Percentiles rank a stretch among this genome's conserved stretches.
phyloP scores from a whole-genome alignment of 2,797 vertebrate genomes.

The Malacoctenus gilli region DNA sequence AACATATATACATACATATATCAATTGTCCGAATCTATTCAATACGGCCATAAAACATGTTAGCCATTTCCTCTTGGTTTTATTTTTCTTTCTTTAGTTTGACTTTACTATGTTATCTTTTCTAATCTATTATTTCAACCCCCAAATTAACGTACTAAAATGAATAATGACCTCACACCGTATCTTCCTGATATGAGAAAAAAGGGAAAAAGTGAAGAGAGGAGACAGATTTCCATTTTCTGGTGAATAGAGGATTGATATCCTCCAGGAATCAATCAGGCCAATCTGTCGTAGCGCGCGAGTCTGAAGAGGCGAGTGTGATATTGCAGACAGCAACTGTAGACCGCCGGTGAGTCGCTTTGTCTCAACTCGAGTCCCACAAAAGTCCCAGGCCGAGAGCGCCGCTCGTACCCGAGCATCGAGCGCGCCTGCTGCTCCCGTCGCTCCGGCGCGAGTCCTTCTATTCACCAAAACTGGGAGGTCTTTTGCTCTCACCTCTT shows the following conservation, averaged over 20 bases:
- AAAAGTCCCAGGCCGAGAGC: slow-evolving; percentile 22
- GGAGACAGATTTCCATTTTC: slow-evolving; percentile 59
- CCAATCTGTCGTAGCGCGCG: slow-evolving; percentile 31
- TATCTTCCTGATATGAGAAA: slow-evolving; percentile 47
- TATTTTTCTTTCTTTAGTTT: slow-evolving; percentile 36
- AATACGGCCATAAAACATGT: slow-evolving; percentile 71
- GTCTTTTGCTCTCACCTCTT: slow-evolving; percentile 44
- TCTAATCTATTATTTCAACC: slow-evolving; percentile 44
- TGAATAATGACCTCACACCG: slow-evolving; percentile 74
- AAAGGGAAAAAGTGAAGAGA: slow-evolving; percentile 57
- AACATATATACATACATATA: slow-evolving; percentile 82
- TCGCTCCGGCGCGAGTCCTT: slow-evolving; percentile 12
- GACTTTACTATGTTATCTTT: slow-evolving; percentile 17
- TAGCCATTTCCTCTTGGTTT: slow-evolving; percentile 53
- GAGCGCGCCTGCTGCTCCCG: background rate
- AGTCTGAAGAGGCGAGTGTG: slow-evolving; percentile 10
- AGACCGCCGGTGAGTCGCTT: slow-evolving; percentile 17
- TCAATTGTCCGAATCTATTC: slow-evolving; percentile 70
- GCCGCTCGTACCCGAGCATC: slow-evolving; percentile 4
- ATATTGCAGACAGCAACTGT: background rate
- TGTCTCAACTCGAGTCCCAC: slow-evolving; percentile 24
- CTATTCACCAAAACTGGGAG: slow-evolving; percentile 52
- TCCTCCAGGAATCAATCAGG: slow-evolving; percentile 29
- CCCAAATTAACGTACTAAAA: slow-evolving; percentile 75
- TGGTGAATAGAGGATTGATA: slow-evolving; percentile 58